These are phyloP conservation scores for Lepidochrysops patricia DNA, from an alignment of 2,888 invertebrate genomes.

Conservation along the genomic window DNA sequence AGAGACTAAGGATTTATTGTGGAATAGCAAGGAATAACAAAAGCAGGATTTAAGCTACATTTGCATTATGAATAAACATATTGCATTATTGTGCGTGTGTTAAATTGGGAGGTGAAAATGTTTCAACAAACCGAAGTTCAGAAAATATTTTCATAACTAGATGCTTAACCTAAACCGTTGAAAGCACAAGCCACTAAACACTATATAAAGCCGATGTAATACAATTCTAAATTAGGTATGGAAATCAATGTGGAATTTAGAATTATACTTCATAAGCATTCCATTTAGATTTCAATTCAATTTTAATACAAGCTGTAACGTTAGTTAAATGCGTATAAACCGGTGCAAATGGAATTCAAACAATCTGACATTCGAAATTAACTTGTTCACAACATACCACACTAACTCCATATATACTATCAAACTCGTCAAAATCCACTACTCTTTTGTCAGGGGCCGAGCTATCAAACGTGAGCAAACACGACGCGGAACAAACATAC, in stretches of 20 bases:
- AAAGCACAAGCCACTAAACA: neutral
- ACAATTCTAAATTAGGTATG: neutral
- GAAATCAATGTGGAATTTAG: neutral
- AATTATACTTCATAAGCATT: neutral
- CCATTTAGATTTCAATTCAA: conserved; percentile 18
- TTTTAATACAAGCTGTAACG: neutral
- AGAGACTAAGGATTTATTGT: neutral
- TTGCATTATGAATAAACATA: conserved; percentile 6
- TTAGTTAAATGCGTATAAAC: conserved; percentile 20
- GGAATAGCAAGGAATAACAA: neutral
- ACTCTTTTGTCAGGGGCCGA: conserved; percentile 14
- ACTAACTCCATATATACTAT: conserved; percentile 14
- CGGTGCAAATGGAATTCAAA: conserved; percentile 17
- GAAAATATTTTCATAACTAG: no score
- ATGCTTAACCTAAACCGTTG: no score
- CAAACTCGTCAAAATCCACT: conserved; percentile 17
- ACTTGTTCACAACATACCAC: conserved; percentile 19
- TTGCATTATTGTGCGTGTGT: conserved; percentile 1
- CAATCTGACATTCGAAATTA: conserved; percentile 31
- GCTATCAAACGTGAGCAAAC: conserved; percentile 17
- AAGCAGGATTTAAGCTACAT: neutral
- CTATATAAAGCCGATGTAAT: neutral
- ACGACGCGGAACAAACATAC: conserved; percentile 17
- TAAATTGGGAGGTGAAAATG: conserved; percentile 16
- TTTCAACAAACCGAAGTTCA: no score